Evolutionary conservation across 2,113 vertebrate genomes (phyloP).

Genomic region (Conger conger): DNA sequence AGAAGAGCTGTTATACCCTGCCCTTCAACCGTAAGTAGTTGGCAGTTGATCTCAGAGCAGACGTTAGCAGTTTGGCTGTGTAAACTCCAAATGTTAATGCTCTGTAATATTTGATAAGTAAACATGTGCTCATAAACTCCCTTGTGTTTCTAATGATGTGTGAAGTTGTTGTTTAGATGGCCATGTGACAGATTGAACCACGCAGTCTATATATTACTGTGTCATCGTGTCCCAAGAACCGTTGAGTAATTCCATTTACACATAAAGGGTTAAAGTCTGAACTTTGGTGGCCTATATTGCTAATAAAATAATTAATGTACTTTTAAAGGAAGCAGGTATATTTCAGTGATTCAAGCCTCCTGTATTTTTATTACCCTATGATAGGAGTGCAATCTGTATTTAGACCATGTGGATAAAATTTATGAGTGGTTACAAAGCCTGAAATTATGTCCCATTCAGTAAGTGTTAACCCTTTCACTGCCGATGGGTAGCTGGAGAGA

Average conservation of each 20-base stretch:
- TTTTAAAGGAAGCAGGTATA: background rate
- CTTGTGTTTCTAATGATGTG: background rate
- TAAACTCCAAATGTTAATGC: background rate
- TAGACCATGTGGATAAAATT: background rate
- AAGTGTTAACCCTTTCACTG: constrained; percentile 57
- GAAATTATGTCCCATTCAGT: background rate
- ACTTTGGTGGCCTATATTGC: background rate
- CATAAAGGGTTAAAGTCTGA: background rate
- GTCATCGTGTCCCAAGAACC: background rate
- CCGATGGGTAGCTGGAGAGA: constrained; percentile 6
- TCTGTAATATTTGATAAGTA: background rate
- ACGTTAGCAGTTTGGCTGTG: constrained; percentile 1
- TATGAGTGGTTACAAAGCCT: background rate
- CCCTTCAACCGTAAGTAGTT: constrained; percentile 19
- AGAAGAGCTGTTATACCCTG: background rate
- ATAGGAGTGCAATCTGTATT: background rate
- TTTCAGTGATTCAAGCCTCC: background rate
- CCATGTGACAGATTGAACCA: background rate
- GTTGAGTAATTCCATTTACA: background rate
- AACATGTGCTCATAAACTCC: background rate
- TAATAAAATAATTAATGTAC: background rate
- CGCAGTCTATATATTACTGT: background rate
- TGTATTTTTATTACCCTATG: background rate
- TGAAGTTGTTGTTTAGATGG: background rate
- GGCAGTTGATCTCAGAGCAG: constrained; percentile 16